Evolutionary conservation across 92 coral and sea anemone species (phyloP), one percentile per base, ranked within the genome.

Genomic region (Phenganax marumi): DNA sequence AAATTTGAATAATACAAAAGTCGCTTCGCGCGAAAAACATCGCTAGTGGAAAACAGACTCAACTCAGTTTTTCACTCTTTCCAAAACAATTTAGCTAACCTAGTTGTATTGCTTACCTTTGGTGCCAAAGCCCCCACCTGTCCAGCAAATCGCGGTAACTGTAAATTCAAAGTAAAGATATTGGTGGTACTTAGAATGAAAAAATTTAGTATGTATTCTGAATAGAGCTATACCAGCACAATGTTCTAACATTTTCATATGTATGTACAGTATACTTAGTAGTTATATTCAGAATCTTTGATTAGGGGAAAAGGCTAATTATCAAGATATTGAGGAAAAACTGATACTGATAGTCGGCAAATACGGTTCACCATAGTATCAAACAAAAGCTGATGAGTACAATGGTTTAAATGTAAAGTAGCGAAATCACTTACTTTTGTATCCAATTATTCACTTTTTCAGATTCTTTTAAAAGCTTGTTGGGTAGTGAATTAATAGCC

Each of bases 51-150:
- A 33, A 33, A 33, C 43, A 33, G 43, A 49, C 21, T 16, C 47
- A 61, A 23, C 33, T 24, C 76, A 18, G 17, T 48, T 75, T 75
- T 19, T 75, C 17, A 53, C 25, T 6, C 19, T 22, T 21, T 12
- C 23, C 14, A 22, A 57, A 10, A 47, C 8, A n/a, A 47, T 10
- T 8, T 49, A 75, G 19, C 65, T 26, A 19, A 39, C 21, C 12
- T 47, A 17, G 16, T 50, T 23, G n/a, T 23, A 18, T 25, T 68
- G 50, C 43, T 49, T 87, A 94, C 98, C 98, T 90, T 52, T 94
- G 97, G 60, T 92, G 98, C 98, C 98, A 94, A 52, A 94, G 84
- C 68, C 97, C 86, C 98, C 97, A 94, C 91, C 90, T 94, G 78
- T 94, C 98, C 80, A 94, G 87, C 57, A 94, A 82, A 85, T 92